These are phyloP conservation scores for Sialis lutaria DNA, from an alignment of 2,888 invertebrate species.

Conservation along the genomic window DNA sequence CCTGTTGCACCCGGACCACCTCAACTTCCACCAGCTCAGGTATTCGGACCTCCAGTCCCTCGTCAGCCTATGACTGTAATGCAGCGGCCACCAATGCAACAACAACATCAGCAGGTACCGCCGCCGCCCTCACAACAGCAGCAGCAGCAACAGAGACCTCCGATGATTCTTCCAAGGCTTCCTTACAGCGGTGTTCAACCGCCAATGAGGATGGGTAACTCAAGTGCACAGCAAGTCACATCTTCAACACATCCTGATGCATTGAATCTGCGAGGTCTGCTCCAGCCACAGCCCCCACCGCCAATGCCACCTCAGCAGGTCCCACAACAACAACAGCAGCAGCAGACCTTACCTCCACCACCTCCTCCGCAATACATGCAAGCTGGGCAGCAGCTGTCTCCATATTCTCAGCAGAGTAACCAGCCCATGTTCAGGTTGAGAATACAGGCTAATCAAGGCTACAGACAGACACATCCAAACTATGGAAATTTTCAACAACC, in stretches of 20 bases:
- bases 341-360: background rate
- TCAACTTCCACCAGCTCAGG: slow-evolving; percentile 16
- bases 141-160: slow-evolving; percentile 17
- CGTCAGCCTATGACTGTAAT: slow-evolving; percentile 20
- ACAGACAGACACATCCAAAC: slow-evolving; percentile 10
- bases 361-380: slow-evolving; percentile 8
- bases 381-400: slow-evolving; percentile 25
- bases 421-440: slow-evolving; percentile 10
- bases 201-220: background rate
- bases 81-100: slow-evolving; percentile 21
- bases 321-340: slow-evolving; percentile 18
- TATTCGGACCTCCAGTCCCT: slow-evolving; percentile 7
- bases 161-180: slow-evolving; percentile 12
- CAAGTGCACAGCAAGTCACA: slow-evolving; percentile 20
- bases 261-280: slow-evolving; percentile 21
- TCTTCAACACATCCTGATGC: slow-evolving; percentile 42
- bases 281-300: slow-evolving; percentile 22
- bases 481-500: slow-evolving; percentile 2
- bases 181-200: slow-evolving; percentile 11
- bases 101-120: slow-evolving; percentile 1
- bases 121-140: slow-evolving; percentile 10
- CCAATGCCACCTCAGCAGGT: slow-evolving; percentile 19
- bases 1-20: slow-evolving; percentile 22
- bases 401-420: slow-evolving; percentile 13
- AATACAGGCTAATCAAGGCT: slow-evolving; percentile 18